These are phyloP conservation scores for Psettodes erumei DNA, from an alignment of 2,113 vertebrate genomes.

Conservation along the genomic window DNA sequence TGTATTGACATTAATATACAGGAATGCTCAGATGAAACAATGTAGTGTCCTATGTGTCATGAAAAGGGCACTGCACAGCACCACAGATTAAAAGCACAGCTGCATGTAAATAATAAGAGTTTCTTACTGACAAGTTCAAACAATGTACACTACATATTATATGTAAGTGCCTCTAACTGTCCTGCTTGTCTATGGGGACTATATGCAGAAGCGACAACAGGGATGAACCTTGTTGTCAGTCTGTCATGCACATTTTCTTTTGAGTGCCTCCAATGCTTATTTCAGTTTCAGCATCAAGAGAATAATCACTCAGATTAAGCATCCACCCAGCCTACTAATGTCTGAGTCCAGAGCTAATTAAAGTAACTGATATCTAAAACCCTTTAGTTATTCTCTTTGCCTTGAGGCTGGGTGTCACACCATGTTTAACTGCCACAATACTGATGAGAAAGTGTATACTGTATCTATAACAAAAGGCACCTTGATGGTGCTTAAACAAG, in stretches of 20 bases:
- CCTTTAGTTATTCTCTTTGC: conserved; percentile 19
- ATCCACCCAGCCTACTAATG: neutral
- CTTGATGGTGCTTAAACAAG: conserved; percentile 19
- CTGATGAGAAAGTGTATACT: conserved; percentile 39
- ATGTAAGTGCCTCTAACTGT: neutral
- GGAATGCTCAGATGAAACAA: conserved; percentile 49
- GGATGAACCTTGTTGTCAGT: too few relatives aligned
- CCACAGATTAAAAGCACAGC: conserved; percentile 6
- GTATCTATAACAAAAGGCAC: conserved; percentile 17
- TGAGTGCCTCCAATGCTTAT: neutral
- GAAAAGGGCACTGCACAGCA: neutral
- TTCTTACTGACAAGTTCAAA: conserved; percentile 4
- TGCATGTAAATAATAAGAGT: conserved; percentile 12
- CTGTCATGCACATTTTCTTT: neutral
- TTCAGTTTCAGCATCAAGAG: conserved; percentile 10
- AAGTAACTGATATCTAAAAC: conserved; percentile 46
- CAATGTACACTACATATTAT: neutral
- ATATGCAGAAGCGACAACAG: neutral
- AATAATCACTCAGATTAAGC: neutral
- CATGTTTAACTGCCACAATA: conserved; percentile 16
- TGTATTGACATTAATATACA: conserved; percentile 38
- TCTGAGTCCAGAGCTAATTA: conserved; percentile 31
- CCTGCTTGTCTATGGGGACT: neutral
- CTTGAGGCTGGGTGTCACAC: conserved; percentile 35
- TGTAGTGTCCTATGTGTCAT: conserved; percentile 21